Percentiles rank a stretch among this genome's conserved stretches.
phyloP scores from a whole-genome alignment of 2,888 invertebrate genomes.

The Pammene fasciana region DNA sequence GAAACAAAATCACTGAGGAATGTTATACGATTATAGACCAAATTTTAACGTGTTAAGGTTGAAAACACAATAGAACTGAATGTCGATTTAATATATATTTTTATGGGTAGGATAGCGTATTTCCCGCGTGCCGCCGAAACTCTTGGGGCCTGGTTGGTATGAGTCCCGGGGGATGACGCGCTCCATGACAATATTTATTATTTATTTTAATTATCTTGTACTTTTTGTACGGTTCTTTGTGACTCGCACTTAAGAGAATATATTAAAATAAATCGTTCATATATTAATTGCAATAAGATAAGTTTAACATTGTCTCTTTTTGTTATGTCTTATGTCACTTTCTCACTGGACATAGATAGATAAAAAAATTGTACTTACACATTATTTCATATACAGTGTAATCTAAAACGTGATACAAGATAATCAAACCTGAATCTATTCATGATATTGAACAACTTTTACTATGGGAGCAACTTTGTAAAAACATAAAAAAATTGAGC shows the following conservation, averaged over 20 bases:
- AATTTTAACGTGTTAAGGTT: constrained; percentile 1
- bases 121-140: background rate
- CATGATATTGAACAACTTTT: too few species aligned
- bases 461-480: too few species aligned
- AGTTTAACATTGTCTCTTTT: too few species aligned
- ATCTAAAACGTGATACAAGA: too few species aligned
- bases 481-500: too few species aligned
- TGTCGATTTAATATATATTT: background rate
- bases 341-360: too few species aligned
- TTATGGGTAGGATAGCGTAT: background rate
- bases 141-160: constrained; percentile 40
- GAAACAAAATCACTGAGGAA: background rate
- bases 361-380: too few species aligned
- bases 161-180: constrained; percentile 59
- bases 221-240: constrained; percentile 59
- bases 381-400: too few species aligned
- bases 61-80: background rate
- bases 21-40: background rate
- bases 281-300: too few species aligned
- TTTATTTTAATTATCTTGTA: constrained; percentile 70
- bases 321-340: too few species aligned
- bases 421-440: too few species aligned
- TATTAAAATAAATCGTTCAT: background rate
- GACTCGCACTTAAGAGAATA: background rate
- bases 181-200: constrained; percentile 70